Evolutionary conservation across 2,888 invertebrate species (phyloP).

Genomic region (Hydraecia micacea): DNA sequence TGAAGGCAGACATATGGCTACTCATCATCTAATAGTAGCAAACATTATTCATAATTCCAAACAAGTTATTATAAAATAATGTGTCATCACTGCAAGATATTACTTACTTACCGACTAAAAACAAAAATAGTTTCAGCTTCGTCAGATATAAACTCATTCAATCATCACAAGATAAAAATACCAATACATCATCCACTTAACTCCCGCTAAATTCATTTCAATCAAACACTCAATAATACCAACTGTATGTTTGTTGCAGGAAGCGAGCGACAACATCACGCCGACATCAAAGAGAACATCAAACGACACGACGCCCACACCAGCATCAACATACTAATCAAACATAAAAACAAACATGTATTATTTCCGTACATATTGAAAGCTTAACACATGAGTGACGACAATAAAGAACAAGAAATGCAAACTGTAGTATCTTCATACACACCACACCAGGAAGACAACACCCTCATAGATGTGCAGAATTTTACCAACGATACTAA

Average conservation of each 20-base stretch:
- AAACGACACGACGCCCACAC: conserved; percentile 76
- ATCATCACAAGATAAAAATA: conserved; percentile 48
- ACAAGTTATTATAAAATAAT: neutral
- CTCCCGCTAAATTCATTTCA: conserved; percentile 60
- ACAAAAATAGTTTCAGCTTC: neutral
- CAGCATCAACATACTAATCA: conserved; percentile 84
- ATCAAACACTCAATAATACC: conserved; percentile 79
- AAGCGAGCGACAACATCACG: conserved; percentile 76
- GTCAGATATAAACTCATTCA: conserved; percentile 13
- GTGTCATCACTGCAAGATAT: neutral
- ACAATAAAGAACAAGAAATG: conserved; percentile 80
- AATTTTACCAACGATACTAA: conserved; percentile 62
- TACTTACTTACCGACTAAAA: conserved; percentile 9
- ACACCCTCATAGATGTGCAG: conserved; percentile 66
- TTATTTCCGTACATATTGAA: conserved; percentile 80
- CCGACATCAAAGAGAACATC: conserved; percentile 84
- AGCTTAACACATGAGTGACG: conserved; percentile 82
- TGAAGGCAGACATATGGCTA: neutral
- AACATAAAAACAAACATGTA: conserved; percentile 89
- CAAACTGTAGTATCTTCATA: conserved; percentile 84
- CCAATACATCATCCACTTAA: conserved; percentile 52
- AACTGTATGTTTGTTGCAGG: conserved; percentile 84
- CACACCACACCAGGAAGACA: conserved; percentile 76
- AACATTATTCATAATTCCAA: conserved; percentile 3
- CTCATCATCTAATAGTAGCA: too few species aligned